These are phyloP conservation scores for Strongylocentrotus purpuratus DNA, from an alignment of 35 echinoderm and acorn worm genomes.

Conservation along the genomic window DNA sequence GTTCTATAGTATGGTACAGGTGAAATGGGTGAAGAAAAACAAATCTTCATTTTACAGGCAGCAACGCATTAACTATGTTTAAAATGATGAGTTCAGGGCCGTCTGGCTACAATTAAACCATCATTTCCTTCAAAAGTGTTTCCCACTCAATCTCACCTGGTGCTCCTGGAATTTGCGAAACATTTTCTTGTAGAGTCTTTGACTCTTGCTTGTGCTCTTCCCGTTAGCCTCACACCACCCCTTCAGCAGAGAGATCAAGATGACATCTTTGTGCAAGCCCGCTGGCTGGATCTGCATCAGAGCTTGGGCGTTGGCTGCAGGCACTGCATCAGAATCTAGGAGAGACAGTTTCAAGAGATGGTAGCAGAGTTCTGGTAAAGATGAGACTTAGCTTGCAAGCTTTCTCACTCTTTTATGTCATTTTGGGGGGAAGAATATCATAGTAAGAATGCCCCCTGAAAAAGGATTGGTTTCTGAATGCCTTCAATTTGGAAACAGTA, in stretches of 20 bases:
- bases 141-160: background rate
- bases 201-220: background rate
- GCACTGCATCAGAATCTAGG: slow-evolving; percentile 22
- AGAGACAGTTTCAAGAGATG: background rate
- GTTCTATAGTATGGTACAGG: too few relatives aligned
- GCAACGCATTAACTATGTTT: too few relatives aligned
- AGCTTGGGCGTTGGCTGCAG: background rate
- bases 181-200: slow-evolving; percentile 10
- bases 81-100: too few relatives aligned
- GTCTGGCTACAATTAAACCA: too few relatives aligned
- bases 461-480: too few relatives aligned
- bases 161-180: background rate
- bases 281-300: background rate
- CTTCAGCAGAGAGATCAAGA: background rate
- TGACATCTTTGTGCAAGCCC: background rate
- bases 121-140: background rate
- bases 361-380: too few relatives aligned
- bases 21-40: background rate
- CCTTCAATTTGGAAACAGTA: too few relatives aligned
- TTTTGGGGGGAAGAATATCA: too few relatives aligned
- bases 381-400: too few relatives aligned
- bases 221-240: background rate
- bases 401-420: too few relatives aligned
- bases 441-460: too few relatives aligned
- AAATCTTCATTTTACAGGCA: background rate